These are phyloP conservation scores for Catharus ustulatus DNA, from an alignment of 2,797 vertebrate species.

Conservation along the genomic window DNA sequence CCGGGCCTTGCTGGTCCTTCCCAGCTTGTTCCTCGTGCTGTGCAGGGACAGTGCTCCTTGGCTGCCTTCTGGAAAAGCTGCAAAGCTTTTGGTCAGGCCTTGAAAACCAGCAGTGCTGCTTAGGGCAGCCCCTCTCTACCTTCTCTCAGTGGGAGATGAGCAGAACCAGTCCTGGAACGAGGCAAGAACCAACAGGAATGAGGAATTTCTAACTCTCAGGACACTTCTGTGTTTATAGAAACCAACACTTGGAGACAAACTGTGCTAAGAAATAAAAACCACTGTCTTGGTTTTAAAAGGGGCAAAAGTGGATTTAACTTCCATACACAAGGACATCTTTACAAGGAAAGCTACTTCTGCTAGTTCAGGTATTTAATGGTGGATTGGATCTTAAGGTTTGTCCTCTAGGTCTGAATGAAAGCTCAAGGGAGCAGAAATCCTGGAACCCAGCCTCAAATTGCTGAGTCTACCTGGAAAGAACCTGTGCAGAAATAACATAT, in stretches of 20 bases:
- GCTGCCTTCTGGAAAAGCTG: neutral
- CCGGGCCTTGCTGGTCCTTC: rapidly evolving
- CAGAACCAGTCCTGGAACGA: neutral
- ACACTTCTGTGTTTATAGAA: neutral
- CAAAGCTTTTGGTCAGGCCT: neutral
- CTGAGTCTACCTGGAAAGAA: neutral
- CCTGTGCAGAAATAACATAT: neutral
- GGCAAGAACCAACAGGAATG: neutral
- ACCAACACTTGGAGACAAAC: neutral
- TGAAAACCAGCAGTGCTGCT: neutral
- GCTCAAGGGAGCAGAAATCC: slow-evolving; percentile 15
- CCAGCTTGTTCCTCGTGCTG: rapidly evolving
- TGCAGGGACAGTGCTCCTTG: neutral
- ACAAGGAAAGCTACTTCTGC: neutral
- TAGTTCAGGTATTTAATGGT: neutral
- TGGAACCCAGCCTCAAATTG: neutral
- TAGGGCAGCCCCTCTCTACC: neutral
- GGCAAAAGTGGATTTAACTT: neutral
- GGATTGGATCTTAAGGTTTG: neutral
- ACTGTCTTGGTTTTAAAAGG: neutral
- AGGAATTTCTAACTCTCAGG: slow-evolving; percentile 14
- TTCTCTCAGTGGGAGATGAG: neutral
- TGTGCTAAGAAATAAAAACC: neutral
- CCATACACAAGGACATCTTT: neutral
- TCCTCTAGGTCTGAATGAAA: neutral